Evolutionary conservation across 2,113 vertebrate genomes (phyloP).

Genomic region (Nycticryphes semicollaris): DNA sequence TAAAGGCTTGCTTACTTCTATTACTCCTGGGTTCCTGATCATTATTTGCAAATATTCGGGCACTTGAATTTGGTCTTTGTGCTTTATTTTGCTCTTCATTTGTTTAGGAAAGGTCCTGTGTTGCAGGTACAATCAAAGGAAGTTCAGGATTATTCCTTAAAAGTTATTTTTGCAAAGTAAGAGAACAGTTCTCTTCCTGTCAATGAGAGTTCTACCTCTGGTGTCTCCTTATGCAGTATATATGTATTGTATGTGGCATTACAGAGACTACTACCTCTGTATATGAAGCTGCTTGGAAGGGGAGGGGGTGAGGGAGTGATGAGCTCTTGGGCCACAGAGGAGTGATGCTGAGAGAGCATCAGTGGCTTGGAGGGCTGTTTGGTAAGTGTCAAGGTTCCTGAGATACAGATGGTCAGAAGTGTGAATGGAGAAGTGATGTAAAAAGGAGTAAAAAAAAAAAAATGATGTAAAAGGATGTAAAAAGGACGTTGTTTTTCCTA

Average conservation of each 20-base stretch:
- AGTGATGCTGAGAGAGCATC: background rate
- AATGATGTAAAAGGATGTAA: background rate
- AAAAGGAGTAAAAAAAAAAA: background rate
- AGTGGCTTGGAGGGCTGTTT: background rate
- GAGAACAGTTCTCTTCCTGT: background rate
- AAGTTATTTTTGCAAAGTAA: background rate
- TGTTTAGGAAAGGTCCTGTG: background rate
- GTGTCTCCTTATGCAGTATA: background rate
- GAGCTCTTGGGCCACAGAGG: background rate
- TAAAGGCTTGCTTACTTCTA: background rate
- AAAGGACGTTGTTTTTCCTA: background rate
- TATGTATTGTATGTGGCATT: background rate
- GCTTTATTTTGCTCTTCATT: background rate
- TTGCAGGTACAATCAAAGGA: background rate
- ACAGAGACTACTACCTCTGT: background rate
- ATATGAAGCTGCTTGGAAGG: background rate
- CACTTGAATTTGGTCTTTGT: background rate
- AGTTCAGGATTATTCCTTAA: background rate
- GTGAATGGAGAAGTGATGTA: background rate
- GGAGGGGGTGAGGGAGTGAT: rapidly evolving
- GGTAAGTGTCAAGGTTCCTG: background rate
- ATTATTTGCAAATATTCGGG: background rate
- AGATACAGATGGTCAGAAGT: background rate
- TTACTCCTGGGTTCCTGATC: background rate
- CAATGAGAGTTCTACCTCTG: background rate